phyloP scores from a whole-genome alignment of 2,797 vertebrate genomes.

The Pterois miles region DNA sequence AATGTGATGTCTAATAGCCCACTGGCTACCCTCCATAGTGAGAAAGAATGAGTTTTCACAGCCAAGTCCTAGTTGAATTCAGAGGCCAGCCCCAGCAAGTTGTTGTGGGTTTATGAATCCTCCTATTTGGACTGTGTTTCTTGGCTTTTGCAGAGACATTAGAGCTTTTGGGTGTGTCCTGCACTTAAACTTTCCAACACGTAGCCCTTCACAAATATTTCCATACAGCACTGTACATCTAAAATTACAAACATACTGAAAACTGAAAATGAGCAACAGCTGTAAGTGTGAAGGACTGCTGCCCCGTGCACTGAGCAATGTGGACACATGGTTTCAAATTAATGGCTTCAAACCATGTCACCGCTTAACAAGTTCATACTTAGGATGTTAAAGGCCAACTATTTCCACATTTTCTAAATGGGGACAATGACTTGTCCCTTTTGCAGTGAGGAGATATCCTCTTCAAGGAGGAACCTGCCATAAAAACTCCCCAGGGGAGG shows the following conservation, averaged over 20 bases:
- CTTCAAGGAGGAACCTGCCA: conserved; percentile 49
- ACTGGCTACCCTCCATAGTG: neutral
- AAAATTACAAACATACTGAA: conserved; percentile 48
- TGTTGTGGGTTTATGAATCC: conserved; percentile 16
- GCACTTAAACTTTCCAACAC: conserved; percentile 35
- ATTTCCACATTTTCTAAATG: conserved; percentile 21
- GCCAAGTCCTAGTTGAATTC: conserved; percentile 14
- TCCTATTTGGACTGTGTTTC: conserved; percentile 28
- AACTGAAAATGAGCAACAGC: conserved; percentile 34
- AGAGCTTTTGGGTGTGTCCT: conserved; percentile 44
- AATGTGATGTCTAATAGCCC: neutral
- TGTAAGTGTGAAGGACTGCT: conserved; percentile 15
- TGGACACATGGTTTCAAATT: conserved; percentile 5
- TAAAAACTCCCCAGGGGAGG: conserved; percentile 39
- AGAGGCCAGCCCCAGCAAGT: conserved; percentile 38
- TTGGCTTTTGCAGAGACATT: conserved; percentile 31
- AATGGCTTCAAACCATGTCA: conserved; percentile 13
- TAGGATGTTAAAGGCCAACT: conserved; percentile 20
- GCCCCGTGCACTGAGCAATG: neutral
- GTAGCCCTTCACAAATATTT: conserved; percentile 30
- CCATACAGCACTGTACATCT: conserved; percentile 18
- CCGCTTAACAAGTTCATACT: neutral
- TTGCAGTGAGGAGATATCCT: conserved; percentile 34
- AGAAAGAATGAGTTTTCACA: conserved; percentile 6
- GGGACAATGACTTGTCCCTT: neutral